Conservation (phyloP, 2,797 vertebrate species). For the Sebastiscus albofasciatus region DNA sequence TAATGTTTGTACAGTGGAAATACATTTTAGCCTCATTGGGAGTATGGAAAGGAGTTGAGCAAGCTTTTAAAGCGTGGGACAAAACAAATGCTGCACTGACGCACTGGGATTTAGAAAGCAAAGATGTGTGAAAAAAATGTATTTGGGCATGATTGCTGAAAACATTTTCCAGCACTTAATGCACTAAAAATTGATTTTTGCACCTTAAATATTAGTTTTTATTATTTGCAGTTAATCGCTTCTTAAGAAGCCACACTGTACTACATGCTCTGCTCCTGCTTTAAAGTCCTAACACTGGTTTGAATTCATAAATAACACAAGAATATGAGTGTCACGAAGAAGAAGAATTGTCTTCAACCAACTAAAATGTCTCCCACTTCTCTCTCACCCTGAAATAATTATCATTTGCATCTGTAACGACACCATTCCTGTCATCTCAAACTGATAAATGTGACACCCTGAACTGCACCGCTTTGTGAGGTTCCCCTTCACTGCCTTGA, state of each 20-base stretch:
- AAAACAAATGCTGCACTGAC: not conserved
- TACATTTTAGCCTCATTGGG: not conserved
- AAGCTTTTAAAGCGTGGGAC: not conserved
- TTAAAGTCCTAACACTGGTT: slow-evolving; percentile 7
- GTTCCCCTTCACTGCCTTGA: not conserved
- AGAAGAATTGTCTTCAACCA: not conserved
- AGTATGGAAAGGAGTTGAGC: not conserved
- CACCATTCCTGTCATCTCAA: slow-evolving; percentile 17
- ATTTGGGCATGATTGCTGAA: not conserved
- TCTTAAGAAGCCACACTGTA: not conserved
- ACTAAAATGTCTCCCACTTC: slow-evolving; percentile 16
- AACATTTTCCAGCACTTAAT: not conserved
- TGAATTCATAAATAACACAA: slow-evolving; percentile 16
- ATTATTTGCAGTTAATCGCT: not conserved
- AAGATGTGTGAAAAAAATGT: not conserved
- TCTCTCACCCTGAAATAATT: slow-evolving; percentile 25
- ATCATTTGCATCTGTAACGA: slow-evolving; percentile 13
- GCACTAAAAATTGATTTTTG: not conserved
- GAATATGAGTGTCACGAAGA: not conserved
- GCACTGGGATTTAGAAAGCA: not conserved
- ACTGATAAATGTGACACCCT: slow-evolving; percentile 1
- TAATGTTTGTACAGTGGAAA: slow-evolving; percentile 6
- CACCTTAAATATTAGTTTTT: not conserved
- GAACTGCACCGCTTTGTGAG: not conserved
- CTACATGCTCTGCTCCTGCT: slow-evolving; percentile 52